These are phyloP conservation scores for Argyrosomus japonicus DNA, from an alignment of 2,113 vertebrate genomes.

Conservation along the genomic window DNA sequence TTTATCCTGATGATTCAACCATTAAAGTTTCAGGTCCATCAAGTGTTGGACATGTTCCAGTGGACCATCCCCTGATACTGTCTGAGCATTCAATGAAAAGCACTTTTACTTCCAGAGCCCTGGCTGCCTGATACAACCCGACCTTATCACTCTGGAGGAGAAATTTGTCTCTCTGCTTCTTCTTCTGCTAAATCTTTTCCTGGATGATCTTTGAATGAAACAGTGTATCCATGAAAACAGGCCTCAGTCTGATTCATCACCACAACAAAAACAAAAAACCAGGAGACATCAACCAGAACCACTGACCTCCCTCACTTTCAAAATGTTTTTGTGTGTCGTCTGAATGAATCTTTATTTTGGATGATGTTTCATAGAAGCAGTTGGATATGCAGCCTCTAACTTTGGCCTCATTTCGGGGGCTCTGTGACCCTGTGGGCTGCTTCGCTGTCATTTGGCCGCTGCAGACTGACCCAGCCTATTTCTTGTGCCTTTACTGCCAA, in stretches of 20 bases:
- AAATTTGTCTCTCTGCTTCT: neutral
- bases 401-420: conserved; percentile 35
- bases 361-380: neutral
- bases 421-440: conserved; percentile 32
- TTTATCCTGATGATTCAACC: neutral
- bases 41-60: neutral
- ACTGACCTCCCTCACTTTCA: neutral
- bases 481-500: conserved; percentile 68
- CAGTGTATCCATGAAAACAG: neutral
- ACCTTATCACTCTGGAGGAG: neutral
- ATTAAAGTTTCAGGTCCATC: neutral
- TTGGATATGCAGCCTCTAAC: conserved; percentile 20
- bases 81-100: neutral
- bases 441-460: conserved; percentile 59
- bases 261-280: neutral
- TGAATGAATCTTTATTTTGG: conserved; percentile 9
- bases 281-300: neutral
- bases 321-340: neutral
- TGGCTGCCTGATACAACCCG: neutral
- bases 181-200: neutral
- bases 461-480: conserved; percentile 67
- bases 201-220: neutral
- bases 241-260: neutral
- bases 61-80: neutral
- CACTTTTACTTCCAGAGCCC: neutral